Evolutionary conservation across 1,140 invertebrate genomes (phyloP).

Genomic region (Pseudomyrmex concolor): DNA sequence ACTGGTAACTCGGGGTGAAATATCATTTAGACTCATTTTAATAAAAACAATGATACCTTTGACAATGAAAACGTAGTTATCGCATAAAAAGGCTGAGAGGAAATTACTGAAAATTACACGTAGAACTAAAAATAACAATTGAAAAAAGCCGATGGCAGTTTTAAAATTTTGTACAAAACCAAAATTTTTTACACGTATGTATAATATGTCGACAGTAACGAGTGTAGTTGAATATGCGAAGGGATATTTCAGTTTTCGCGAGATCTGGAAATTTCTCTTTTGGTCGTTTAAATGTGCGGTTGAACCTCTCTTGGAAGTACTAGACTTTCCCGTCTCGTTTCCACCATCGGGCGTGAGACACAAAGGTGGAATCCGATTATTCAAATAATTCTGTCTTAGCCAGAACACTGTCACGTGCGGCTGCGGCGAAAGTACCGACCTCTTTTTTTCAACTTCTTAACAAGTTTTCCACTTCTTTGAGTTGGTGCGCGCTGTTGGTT

Average conservation of each 20-base stretch:
- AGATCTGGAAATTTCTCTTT: conserved; percentile 22
- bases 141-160: background rate
- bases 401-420: background rate
- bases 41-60: too few species aligned
- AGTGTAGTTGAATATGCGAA: background rate
- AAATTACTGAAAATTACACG: too few species aligned
- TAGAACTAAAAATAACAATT: background rate
- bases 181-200: background rate
- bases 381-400: conserved; percentile 57
- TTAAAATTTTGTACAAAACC: background rate
- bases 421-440: background rate
- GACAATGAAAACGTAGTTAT: too few species aligned
- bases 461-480: conserved; percentile 29
- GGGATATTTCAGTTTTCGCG: background rate
- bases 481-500: conserved; percentile 4
- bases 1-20: background rate
- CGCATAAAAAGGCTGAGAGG: too few species aligned
- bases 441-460: conserved; percentile 44
- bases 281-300: background rate
- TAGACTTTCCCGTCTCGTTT: conserved; percentile 34
- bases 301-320: conserved; percentile 2
- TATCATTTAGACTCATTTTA: background rate
- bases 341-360: conserved; percentile 26
- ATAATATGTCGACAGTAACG: background rate
- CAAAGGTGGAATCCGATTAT: conserved; percentile 49